phyloP scores from a whole-genome alignment of 2,888 invertebrate genomes.

The Lithophane socia region DNA sequence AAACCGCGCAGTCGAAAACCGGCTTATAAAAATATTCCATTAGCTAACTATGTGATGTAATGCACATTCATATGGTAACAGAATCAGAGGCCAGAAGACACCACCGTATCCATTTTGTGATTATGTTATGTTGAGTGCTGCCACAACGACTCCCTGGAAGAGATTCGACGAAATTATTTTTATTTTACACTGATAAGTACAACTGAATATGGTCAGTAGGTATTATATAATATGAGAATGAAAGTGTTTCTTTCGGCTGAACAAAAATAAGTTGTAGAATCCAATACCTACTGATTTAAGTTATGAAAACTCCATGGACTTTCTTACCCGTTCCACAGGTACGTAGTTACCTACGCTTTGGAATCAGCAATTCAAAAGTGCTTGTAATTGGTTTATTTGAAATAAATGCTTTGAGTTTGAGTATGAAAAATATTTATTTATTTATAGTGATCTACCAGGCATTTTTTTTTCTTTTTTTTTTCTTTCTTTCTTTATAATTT shows the following conservation, averaged over 20 bases:
- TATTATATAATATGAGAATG: neutral
- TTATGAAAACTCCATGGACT: neutral
- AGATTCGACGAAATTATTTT: slow-evolving; percentile 21
- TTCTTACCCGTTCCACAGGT: too few relatives aligned
- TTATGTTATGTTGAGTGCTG: slow-evolving; percentile 68
- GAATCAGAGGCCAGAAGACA: slow-evolving; percentile 77
- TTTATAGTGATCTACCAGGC: too few relatives aligned
- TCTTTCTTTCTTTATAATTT: too few relatives aligned
- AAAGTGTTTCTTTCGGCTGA: neutral
- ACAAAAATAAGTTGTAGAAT: neutral
- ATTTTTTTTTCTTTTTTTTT: neutral
- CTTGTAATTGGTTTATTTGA: too few relatives aligned
- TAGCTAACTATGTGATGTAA: slow-evolving; percentile 77
- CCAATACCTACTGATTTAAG: too few relatives aligned
- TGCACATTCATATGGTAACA: slow-evolving; percentile 74
- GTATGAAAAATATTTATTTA: too few relatives aligned
- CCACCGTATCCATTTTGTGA: slow-evolving; percentile 75
- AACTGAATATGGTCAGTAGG: neutral
- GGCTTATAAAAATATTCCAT: slow-evolving; percentile 73
- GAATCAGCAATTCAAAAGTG: too few relatives aligned
- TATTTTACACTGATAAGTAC: neutral
- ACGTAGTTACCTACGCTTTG: too few relatives aligned
- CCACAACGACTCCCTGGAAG: slow-evolving; percentile 60
- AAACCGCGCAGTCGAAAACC: slow-evolving; percentile 56
- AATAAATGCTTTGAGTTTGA: too few relatives aligned